Percentiles rank a stretch among this genome's conserved stretches.
Evolutionary conservation across 2,113 vertebrate genomes (phyloP).

Genomic region (Aptenodytes forsteri): DNA sequence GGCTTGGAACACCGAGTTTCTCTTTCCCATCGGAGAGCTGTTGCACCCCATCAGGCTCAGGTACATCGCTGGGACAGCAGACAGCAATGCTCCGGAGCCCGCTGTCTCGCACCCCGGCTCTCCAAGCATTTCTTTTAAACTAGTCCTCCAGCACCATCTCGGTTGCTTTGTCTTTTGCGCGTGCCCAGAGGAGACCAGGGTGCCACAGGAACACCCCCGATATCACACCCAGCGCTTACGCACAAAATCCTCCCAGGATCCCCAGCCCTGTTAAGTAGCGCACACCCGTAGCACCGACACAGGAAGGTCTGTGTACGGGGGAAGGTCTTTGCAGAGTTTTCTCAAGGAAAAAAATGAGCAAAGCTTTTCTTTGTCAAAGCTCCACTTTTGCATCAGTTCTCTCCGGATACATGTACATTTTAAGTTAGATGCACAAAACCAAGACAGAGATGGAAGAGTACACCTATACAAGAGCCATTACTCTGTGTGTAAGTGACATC

Average conservation of each 20-base stretch:
- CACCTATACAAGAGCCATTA: fast-evolving
- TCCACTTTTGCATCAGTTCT: not conserved
- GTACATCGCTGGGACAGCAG: not conserved
- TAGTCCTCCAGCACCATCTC: not conserved
- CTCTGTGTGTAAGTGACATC: not conserved
- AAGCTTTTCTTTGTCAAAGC: not conserved
- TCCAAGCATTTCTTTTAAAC: not conserved
- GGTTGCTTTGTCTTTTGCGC: not conserved
- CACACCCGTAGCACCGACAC: fast-evolving
- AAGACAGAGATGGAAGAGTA: not conserved
- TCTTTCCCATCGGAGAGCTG: not conserved
- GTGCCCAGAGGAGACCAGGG: not conserved
- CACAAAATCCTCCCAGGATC: not conserved
- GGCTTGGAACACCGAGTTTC: not conserved
- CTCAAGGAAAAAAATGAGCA: not conserved
- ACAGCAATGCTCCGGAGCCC: not conserved
- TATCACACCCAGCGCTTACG: not conserved
- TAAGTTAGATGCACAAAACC: not conserved
- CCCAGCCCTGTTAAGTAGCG: not conserved
- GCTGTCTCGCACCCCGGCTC: not conserved
- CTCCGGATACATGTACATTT: not conserved
- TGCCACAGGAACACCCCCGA: not conserved
- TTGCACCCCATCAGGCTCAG: not conserved
- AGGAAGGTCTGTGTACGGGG: fast-evolving
- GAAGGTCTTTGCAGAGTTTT: not conserved